phyloP scores from a whole-genome alignment of 2,888 invertebrate genomes.

The Orchesella flavescens region DNA sequence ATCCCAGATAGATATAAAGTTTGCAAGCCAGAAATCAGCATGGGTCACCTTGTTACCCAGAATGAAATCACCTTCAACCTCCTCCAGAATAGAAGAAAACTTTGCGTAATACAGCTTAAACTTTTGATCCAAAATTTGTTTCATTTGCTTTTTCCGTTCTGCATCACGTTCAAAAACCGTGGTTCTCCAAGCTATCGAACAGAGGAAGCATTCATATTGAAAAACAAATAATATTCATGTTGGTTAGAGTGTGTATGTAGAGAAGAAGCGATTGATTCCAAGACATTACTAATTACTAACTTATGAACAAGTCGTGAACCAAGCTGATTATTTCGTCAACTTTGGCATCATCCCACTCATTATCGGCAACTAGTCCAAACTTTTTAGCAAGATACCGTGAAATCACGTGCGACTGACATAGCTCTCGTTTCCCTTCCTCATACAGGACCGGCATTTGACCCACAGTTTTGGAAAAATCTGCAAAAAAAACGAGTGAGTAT shows the following conservation, averaged over 20 bases:
- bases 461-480: conserved; percentile 65
- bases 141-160: conserved; percentile 4
- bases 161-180: conserved; percentile 26
- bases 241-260: too few relatives aligned
- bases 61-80: conserved; percentile 43
- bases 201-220: neutral
- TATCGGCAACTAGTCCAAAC: conserved; percentile 58
- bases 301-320: conserved; percentile 52
- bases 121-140: conserved; percentile 5
- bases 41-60: conserved; percentile 58
- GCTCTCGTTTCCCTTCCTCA: conserved; percentile 69
- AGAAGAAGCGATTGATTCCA: too few relatives aligned
- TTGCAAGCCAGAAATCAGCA: conserved; percentile 63
- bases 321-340: conserved; percentile 54
- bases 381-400: conserved; percentile 71
- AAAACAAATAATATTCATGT: too few relatives aligned
- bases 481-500: too few relatives aligned
- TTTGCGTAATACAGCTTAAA: conserved; percentile 48
- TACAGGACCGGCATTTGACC: conserved; percentile 71
- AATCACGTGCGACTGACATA: conserved; percentile 71
- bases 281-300: too few relatives aligned
- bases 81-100: conserved; percentile 37
- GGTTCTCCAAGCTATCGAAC: conserved; percentile 43
- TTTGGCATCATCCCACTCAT: conserved; percentile 56
- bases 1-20: conserved; percentile 53